Base-by-base conservation (phyloP, 2,797 vertebrate genomes). In the Melanogrammus aeglefinus region DNA sequence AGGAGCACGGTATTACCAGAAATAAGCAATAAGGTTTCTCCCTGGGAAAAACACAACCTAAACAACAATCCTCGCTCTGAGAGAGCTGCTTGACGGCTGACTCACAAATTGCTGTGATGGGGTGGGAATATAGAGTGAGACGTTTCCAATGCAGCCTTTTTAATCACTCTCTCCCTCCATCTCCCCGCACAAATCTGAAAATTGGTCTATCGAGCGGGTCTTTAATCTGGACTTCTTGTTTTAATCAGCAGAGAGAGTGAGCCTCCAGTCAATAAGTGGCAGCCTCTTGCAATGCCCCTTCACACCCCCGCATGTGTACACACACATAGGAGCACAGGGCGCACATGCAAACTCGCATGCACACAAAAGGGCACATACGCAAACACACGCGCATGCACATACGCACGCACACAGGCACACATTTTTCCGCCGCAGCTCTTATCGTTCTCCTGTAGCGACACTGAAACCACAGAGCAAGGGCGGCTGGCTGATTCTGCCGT, bases 181-280 rank as follows among this genome's bases (percentile, higher is more conserved):
- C 78, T 57, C 75, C 35, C 76, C 66, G 73, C 31, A 57, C 73
- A 79, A 81, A 72, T 9, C 39, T 63, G 39, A 84, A 79, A 83
- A 90, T 83, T 83, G 87, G 75, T 88, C 90, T 92, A 93, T 91
- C 86, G 88, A 93, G 81, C 73, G 33, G 72, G 75, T 79, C 74
- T 91, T 89, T 89, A 90, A 89, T 92, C 84, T 84, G 4, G 39
- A 88, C 86, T 85, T 83, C 83, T 88, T 86, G 86, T 92, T 90
- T 89, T 91, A 91, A 90, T 93, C 81, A 84, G 81, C 47, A 2
- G 79, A 77, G 83, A 76, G 66, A 79, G 80, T 3, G 63, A 69
- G 73, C 76, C 75, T 81, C 75, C 36, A 77, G 83, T 85, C 86
- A 73, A 83, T 87, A 84, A 75, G 44, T 76, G n/a, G 63, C 63